Percentiles rank a stretch among this genome's conserved stretches.
These are phyloP conservation scores for Dallia pectoralis DNA, from an alignment of 2,797 vertebrate species.

Conservation along the genomic window DNA sequence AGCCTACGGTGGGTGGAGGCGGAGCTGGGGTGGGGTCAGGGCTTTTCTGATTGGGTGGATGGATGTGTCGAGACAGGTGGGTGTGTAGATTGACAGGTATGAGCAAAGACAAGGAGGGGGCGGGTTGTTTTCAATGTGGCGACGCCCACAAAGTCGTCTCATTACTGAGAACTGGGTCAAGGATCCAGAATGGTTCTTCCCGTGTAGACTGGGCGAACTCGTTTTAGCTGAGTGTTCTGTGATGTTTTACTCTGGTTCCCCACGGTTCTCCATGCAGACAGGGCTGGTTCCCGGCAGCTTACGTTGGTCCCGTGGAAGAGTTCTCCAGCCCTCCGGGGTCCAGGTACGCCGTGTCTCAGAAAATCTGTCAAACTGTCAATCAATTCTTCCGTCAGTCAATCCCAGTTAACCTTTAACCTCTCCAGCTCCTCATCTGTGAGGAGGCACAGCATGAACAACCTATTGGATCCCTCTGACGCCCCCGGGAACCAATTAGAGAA, in stretches of 20 bases:
- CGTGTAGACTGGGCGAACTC: too few relatives aligned
- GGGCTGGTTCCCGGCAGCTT: slow-evolving; percentile 96
- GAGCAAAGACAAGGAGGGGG: too few relatives aligned
- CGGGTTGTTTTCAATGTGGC: too few relatives aligned
- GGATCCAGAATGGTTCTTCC: too few relatives aligned
- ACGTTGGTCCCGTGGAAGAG: slow-evolving; percentile 81
- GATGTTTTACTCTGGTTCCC: not conserved
- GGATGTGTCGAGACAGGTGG: not conserved
- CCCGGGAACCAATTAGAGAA: slow-evolving; percentile 56
- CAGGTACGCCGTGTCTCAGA: slow-evolving; percentile 52
- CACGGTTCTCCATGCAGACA: slow-evolving; percentile 69
- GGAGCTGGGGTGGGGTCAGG: not conserved
- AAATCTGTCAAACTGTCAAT: not conserved
- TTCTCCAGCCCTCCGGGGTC: slow-evolving; percentile 52
- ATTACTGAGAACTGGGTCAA: too few relatives aligned
- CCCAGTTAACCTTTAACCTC: not conserved
- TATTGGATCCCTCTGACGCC: slow-evolving; percentile 75
- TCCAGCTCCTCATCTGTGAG: slow-evolving; percentile 61
- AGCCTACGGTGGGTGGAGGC: slow-evolving; percentile 78
- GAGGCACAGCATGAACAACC: slow-evolving; percentile 85
- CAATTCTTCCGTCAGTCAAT: not conserved
- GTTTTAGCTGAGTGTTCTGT: too few relatives aligned
- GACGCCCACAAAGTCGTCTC: too few relatives aligned
- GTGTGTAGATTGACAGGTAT: not conserved
- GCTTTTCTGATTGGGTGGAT: not conserved